Conservation (phyloP, 2,113 vertebrate species). For the Benitochromis conjunctus region DNA sequence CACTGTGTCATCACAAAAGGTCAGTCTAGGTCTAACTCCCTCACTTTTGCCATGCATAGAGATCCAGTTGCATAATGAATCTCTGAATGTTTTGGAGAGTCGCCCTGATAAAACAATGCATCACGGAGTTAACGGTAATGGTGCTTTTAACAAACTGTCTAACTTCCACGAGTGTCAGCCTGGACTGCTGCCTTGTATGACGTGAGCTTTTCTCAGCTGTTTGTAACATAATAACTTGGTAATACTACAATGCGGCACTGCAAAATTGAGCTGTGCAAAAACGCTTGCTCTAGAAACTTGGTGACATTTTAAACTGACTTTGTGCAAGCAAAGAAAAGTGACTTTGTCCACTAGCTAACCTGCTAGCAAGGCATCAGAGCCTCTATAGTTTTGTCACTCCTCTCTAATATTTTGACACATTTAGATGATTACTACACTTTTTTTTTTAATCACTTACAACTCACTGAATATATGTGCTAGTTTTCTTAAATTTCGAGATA, state of each 20-base stretch:
- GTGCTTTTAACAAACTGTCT: conserved; percentile 20
- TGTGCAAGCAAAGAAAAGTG: not conserved
- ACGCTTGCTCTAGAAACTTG: not conserved
- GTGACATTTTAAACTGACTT: not conserved
- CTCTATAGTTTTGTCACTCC: not conserved
- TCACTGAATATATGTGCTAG: not conserved
- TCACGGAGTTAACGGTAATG: not conserved
- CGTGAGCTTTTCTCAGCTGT: conserved; percentile 1
- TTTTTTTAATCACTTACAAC: not conserved
- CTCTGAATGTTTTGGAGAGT: not conserved
- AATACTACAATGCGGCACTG: not conserved
- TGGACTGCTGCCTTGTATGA: not conserved
- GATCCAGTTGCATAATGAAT: not conserved
- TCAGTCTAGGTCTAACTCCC: not conserved
- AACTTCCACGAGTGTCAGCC: not conserved
- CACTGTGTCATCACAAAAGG: not conserved
- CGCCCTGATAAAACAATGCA: not conserved
- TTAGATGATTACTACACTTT: not conserved
- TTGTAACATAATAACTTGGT: not conserved
- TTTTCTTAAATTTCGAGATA: not conserved
- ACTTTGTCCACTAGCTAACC: not conserved
- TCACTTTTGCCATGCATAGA: not conserved
- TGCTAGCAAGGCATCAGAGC: not conserved
- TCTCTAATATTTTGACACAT: not conserved
- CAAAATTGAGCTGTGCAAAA: not conserved